Base-by-base conservation (phyloP, 2,797 vertebrate species). In the Hozukius guyotensis region DNA sequence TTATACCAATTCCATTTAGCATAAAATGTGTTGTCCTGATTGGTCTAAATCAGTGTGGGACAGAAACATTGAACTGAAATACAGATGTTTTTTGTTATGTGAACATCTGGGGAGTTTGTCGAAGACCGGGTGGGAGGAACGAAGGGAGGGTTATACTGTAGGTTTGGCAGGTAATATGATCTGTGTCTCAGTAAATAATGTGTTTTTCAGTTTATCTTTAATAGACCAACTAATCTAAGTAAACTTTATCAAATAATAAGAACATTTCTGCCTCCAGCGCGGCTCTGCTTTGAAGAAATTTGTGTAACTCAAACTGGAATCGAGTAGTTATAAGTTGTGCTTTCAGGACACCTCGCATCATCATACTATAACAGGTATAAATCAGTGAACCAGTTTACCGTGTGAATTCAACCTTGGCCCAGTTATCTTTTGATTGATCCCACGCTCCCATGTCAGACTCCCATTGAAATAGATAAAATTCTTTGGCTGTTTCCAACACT, bases 361-460 rank as follows among this genome's bases (percentile, higher is more conserved):
- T 22, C 22, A 20, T 6, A 56, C 29, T 52, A 5, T 18, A 22
- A 29, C 6, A 56, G 36, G 11, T 38, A 22, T 49, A 57, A 72
- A 52, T 71, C 8, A 32, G 36, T 56, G 16, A 59, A 63, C 31
- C 34, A 49, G 27, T 77, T 36, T 27, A 60, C 29, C 3, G 11
- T 63, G 34, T 70, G 49, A 63, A 42, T 61, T 46, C 3, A 72
- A 29, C 36, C 31, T 69, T 80, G 42, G n/a, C 60, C 6, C 7
- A 8, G 12, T 12, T 16, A 9, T 67, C 32, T 9, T 81, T 68
- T 81, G 65, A 78, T 55, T 81, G 13, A 88, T 85, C 75, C 53
- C 20, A 65, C 13, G 27, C 38, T 72, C 11, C 9, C 3, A 38
- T 63, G 67, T 80, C 64, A 79, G 20, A 67, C 27, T 79, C 38